Evolutionary conservation across 2,797 vertebrate genomes (phyloP).

Genomic region (Acanthurus tractus): DNA sequence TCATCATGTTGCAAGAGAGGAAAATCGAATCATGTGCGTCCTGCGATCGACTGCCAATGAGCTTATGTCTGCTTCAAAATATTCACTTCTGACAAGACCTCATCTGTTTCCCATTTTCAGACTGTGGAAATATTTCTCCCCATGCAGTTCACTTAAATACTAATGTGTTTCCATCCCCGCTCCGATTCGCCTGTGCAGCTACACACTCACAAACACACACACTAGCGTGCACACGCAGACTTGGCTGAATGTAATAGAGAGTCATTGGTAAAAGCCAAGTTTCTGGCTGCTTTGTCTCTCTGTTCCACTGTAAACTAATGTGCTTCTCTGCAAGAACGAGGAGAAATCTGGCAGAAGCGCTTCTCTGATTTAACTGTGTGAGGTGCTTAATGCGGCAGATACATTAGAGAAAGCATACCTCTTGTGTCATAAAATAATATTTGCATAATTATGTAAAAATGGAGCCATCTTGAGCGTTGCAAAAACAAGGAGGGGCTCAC

Average conservation of each 20-base stretch:
- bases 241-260: constrained; percentile 55
- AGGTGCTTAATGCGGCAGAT: constrained; percentile 43
- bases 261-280: constrained; percentile 57
- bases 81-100: constrained; percentile 62
- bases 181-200: neutral
- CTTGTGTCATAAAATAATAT: constrained; percentile 57
- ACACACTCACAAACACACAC: constrained; percentile 11
- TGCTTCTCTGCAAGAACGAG: constrained; percentile 29
- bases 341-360: constrained; percentile 25
- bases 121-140: constrained; percentile 67
- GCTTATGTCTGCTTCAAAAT: constrained; percentile 58
- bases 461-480: constrained; percentile 8
- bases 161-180: constrained; percentile 73
- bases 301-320: constrained; percentile 53
- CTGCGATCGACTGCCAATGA: constrained; percentile 51
- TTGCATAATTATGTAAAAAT: constrained; percentile 57
- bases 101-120: constrained; percentile 75
- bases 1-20: constrained; percentile 45
- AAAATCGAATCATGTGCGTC: constrained; percentile 59
- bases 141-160: constrained; percentile 55
- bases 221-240: constrained; percentile 14
- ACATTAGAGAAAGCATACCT: constrained; percentile 40
- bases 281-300: constrained; percentile 51
- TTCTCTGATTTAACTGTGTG: constrained; percentile 35
- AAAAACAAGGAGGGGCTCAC: constrained; percentile 32